Evolutionary conservation across 2,113 vertebrate species (phyloP), one percentile per base, ranked within the genome.

Genomic region (Notothenia coriiceps): DNA sequence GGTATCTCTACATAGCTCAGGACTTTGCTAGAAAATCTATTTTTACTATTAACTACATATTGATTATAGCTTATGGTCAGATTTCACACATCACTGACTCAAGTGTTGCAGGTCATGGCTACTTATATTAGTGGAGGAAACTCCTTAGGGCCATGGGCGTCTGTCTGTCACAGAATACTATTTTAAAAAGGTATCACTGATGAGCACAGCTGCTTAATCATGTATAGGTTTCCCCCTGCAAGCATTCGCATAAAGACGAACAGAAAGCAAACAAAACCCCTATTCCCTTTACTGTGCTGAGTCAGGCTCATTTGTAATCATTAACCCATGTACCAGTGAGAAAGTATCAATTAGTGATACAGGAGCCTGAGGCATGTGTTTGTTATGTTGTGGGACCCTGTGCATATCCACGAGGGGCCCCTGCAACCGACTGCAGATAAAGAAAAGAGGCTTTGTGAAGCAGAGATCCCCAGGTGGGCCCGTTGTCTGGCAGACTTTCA

Each of bases 41-140:
- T 88, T 86, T 78, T 72, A 75, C 70, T 55, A 67, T 60, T 72
- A 78, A 79, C 49, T 51, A 57, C 35, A 17, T 91, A 91, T 91
- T 89, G 88, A 92, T 92, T 87, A 86, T 78, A 91, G 79, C 70
- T 92, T 82, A 87, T 85, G 79, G 79, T 71, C 62, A 77, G 78
- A 91, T 92, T 92, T 82, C 60, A 66, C 69, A 55, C 75, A 66
- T 91, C 46, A 77, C 51, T 85, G 71, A 74, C 82, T 70, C 76
- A 47, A 43, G 12, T 80, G 62, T 82, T 80, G 64, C 72, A 74
- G 47, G 35, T 71, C 77, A 2, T 9, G 44, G 15, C 77, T 29
- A 62, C 66, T 70, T 60, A 50, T 74, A 54, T 10, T 70, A 7
- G 65, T 18, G 61, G 51, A 25, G 51, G 25, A 59, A 69, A 77